Evolutionary conservation across 37 sponge, comb jelly and placozoan species (phyloP).

Genomic region (Spongilla lacustris): DNA sequence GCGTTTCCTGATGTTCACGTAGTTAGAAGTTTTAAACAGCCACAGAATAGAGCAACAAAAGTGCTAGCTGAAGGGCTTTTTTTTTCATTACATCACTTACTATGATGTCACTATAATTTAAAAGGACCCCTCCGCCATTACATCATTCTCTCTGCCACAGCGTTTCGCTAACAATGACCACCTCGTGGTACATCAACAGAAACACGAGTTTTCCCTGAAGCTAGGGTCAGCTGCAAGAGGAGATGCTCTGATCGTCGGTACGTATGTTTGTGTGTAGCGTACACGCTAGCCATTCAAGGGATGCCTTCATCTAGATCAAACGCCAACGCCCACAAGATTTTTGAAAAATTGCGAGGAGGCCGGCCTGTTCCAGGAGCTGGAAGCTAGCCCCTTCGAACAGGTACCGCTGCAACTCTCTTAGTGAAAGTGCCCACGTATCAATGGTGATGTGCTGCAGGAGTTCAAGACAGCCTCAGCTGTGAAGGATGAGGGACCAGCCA

Average conservation of each 20-base stretch:
- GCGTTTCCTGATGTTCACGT: neutral
- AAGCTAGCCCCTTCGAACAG: slow-evolving; percentile 86
- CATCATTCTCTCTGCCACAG: slow-evolving; percentile 51
- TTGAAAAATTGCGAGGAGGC: slow-evolving; percentile 75
- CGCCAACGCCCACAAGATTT: slow-evolving; percentile 93
- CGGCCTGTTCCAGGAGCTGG: slow-evolving; percentile 86
- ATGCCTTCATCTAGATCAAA: slow-evolving; percentile 66
- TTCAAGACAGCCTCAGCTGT: slow-evolving; percentile 18
- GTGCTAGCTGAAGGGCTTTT: neutral
- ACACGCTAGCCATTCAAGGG: neutral
- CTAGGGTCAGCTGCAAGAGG: slow-evolving; percentile 26
- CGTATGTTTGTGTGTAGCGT: neutral
- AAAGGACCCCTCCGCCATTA: slow-evolving; percentile 28
- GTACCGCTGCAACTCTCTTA: slow-evolving; percentile 3
- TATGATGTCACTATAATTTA: slow-evolving; percentile 8
- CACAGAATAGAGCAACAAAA: neutral
- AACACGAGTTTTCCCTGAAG: slow-evolving; percentile 78
- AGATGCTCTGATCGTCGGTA: slow-evolving; percentile 44
- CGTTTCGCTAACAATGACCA: slow-evolving; percentile 84
- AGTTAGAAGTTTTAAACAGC: neutral
- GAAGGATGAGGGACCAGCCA: neutral
- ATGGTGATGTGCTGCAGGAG: neutral
- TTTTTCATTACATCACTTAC: slow-evolving; percentile 42
- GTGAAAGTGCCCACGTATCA: neutral
- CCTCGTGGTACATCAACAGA: slow-evolving; percentile 63